Conservation (phyloP, 2,113 vertebrate species). For the Ramphastos sulfuratus region DNA sequence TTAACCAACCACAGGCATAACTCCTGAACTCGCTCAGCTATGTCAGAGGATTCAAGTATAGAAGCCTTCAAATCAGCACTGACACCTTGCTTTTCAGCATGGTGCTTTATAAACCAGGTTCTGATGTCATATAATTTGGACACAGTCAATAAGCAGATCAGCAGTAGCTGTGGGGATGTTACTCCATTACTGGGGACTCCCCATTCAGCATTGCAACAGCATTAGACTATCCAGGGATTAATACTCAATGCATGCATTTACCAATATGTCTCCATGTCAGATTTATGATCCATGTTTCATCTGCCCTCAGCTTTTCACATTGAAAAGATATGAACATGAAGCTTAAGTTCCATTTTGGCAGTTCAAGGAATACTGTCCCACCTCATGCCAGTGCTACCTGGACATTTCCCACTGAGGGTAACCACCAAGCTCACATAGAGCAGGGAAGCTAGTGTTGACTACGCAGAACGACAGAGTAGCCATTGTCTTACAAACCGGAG, state of each 20-base stretch:
- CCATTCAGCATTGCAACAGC: background rate
- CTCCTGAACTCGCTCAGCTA: conserved; percentile 9
- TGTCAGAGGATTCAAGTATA: background rate
- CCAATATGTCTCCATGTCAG: background rate
- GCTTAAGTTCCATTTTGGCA: background rate
- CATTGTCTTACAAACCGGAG: background rate
- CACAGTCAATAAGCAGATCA: background rate
- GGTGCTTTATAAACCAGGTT: background rate
- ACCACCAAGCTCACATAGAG: background rate
- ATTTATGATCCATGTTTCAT: background rate
- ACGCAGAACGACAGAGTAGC: accelerated
- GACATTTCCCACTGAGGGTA: background rate
- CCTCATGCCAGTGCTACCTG: background rate
- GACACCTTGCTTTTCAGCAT: background rate
- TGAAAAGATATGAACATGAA: background rate
- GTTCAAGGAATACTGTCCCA: background rate
- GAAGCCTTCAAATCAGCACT: background rate
- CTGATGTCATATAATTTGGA: background rate
- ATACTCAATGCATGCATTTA: background rate
- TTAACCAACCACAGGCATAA: background rate
- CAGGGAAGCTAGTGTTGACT: background rate
- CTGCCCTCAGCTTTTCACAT: background rate
- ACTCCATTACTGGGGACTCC: background rate
- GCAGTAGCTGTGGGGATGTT: background rate
- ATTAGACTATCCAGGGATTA: background rate